Evolutionary conservation across 2,113 vertebrate species (phyloP).

Genomic region (Apistogramma diplotaenia): DNA sequence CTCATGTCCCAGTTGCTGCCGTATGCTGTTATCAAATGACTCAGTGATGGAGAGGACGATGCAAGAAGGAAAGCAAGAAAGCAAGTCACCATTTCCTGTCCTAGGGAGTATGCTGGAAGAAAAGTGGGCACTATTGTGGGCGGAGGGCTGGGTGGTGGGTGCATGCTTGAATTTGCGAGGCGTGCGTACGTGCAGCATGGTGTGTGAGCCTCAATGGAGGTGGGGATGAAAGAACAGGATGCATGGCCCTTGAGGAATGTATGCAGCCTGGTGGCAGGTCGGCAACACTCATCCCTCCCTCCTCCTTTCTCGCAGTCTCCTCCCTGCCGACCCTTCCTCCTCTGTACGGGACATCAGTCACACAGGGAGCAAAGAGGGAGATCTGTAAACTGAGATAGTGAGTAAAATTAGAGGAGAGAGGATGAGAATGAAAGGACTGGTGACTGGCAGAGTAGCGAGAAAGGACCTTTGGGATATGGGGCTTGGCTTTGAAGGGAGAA

Average conservation of each 20-base stretch:
- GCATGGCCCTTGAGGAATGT: conserved; percentile 78
- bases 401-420: conserved; percentile 27
- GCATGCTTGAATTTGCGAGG: conserved; percentile 23
- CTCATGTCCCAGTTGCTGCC: not conserved
- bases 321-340: not conserved
- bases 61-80: not conserved
- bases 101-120: conserved; percentile 51
- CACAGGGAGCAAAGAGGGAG: not conserved
- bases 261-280: conserved; percentile 64
- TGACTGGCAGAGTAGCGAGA: not conserved
- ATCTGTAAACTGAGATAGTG: conserved; percentile 38
- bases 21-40: not conserved
- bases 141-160: not conserved
- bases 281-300: conserved; percentile 62
- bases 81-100: conserved; percentile 81
- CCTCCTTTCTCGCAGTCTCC: not conserved
- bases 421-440: conserved; percentile 3
- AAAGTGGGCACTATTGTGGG: conserved; percentile 36
- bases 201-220: conserved; percentile 65
- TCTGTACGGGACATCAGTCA: conserved; percentile 19
- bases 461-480: conserved; percentile 21
- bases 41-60: not conserved
- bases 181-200: conserved; percentile 73
- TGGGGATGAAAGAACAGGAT: conserved; percentile 78
- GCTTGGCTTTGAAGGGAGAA: conserved; percentile 8